Conservation (phyloP, 2,113 vertebrate species). For the Bolborhynchus lineola region DNA sequence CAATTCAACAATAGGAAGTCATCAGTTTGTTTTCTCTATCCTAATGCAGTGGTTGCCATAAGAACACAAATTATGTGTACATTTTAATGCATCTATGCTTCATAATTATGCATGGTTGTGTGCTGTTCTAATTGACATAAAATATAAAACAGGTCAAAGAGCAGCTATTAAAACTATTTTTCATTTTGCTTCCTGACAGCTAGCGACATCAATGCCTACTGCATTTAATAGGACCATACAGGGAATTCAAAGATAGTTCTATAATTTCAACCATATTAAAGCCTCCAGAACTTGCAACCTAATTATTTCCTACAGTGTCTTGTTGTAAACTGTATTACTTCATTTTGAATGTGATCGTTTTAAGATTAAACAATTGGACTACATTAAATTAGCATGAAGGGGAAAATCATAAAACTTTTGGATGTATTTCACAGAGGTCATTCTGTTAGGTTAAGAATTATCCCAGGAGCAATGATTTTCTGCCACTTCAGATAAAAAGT, state of each 20-base stretch:
- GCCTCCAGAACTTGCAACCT: slow-evolving; percentile 73
- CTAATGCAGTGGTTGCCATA: slow-evolving; percentile 75
- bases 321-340: slow-evolving; percentile 63
- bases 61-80: slow-evolving; percentile 97
- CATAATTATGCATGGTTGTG: slow-evolving; percentile 99
- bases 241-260: slow-evolving; percentile 76
- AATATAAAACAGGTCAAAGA: slow-evolving; percentile 98
- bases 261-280: slow-evolving; percentile 69
- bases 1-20: slow-evolving; percentile 65
- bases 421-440: slow-evolving; percentile 16
- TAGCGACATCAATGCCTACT: slow-evolving; percentile 82
- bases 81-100: slow-evolving; percentile 94
- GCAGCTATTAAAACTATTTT: slow-evolving; percentile 99
- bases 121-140: slow-evolving; percentile 99
- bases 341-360: slow-evolving; percentile 54
- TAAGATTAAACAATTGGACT: slow-evolving; percentile 52
- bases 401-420: slow-evolving; percentile 57
- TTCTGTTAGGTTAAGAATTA: slow-evolving; percentile 44
- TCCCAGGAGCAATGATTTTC: slow-evolving; percentile 59
- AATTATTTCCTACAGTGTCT: slow-evolving; percentile 74
- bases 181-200: slow-evolving; percentile 99
- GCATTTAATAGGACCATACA: slow-evolving; percentile 83
- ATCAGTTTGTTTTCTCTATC: slow-evolving; percentile 75
- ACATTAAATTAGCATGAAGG: slow-evolving; percentile 51
- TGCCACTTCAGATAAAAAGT: slow-evolving; percentile 57